Evolutionary conservation across 2,113 vertebrate species (phyloP).

Genomic region (Agelaius phoeniceus): DNA sequence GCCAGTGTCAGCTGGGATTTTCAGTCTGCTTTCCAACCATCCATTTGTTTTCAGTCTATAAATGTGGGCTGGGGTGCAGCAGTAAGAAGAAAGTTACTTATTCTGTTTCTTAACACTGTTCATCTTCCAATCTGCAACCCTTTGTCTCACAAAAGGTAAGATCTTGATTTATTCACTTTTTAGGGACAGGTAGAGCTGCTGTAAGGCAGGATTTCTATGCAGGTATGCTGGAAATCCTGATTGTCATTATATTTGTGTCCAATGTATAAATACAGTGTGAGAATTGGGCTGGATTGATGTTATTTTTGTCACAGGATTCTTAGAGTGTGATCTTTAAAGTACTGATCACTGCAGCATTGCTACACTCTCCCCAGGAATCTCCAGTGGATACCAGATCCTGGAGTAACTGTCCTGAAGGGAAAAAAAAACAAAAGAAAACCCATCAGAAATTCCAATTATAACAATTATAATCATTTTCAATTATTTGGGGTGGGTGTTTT

Average conservation of each 20-base stretch:
- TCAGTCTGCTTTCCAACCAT: neutral
- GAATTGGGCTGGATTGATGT: neutral
- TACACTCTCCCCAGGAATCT: neutral
- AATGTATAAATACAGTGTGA: neutral
- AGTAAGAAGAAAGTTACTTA: neutral
- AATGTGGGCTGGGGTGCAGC: constrained; percentile 2
- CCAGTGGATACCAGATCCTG: neutral
- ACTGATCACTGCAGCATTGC: neutral
- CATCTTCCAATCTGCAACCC: constrained; percentile 5
- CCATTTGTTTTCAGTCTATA: neutral
- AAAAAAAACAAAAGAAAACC: neutral
- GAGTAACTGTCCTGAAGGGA: neutral
- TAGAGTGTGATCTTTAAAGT: neutral
- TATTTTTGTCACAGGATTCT: neutral
- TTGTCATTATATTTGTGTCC: neutral
- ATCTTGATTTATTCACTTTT: constrained; percentile 17
- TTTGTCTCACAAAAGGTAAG: constrained; percentile 73
- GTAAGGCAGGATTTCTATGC: neutral
- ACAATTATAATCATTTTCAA: neutral
- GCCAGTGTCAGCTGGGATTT: constrained; percentile 33
- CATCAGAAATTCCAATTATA: neutral
- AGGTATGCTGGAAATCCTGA: neutral
- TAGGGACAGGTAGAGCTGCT: neutral
- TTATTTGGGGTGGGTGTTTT: neutral
- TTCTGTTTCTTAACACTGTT: constrained; percentile 24